A percentile compares a stretch with the other conserved stretches of the same genome.
These are phyloP conservation scores for Pipistrellus nathusii DNA, from an alignment of 2,797 vertebrate genomes.

Conservation along the genomic window DNA sequence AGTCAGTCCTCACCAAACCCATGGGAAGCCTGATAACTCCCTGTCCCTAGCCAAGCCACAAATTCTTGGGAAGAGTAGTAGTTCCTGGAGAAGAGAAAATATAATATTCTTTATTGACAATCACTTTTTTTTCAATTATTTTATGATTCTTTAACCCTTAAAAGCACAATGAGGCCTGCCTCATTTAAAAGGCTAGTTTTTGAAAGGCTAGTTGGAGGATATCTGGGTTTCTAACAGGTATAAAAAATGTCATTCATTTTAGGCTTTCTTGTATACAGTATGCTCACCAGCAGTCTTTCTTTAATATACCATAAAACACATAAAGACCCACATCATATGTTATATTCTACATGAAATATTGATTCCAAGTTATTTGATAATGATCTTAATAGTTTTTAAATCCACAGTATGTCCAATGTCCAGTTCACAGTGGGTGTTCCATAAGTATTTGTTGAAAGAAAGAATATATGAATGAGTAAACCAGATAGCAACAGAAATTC, in stretches of 20 bases:
- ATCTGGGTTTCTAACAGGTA: background rate
- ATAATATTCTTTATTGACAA: conserved; percentile 1
- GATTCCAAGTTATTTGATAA: background rate
- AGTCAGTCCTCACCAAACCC: background rate
- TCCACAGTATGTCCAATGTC: background rate
- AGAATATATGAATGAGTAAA: conserved; percentile 27
- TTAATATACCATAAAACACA: background rate
- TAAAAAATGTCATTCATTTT: background rate
- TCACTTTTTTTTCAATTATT: background rate
- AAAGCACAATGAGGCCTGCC: background rate
- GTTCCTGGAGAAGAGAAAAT: conserved; percentile 3
- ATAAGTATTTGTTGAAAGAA: conserved; percentile 2
- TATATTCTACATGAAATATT: background rate
- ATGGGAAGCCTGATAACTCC: background rate
- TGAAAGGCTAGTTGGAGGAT: background rate
- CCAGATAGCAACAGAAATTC: background rate
- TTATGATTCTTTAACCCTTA: conserved; percentile 9
- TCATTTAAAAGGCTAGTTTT: background rate
- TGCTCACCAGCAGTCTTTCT: background rate
- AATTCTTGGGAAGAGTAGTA: background rate
- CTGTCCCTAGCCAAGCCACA: background rate
- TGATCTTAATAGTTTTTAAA: conserved; percentile 9
- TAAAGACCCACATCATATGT: background rate
- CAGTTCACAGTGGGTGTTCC: background rate
- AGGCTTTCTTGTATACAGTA: background rate